These are phyloP conservation scores for Choreutis nemorana DNA, from an alignment of 2,888 invertebrate genomes.

Conservation along the genomic window DNA sequence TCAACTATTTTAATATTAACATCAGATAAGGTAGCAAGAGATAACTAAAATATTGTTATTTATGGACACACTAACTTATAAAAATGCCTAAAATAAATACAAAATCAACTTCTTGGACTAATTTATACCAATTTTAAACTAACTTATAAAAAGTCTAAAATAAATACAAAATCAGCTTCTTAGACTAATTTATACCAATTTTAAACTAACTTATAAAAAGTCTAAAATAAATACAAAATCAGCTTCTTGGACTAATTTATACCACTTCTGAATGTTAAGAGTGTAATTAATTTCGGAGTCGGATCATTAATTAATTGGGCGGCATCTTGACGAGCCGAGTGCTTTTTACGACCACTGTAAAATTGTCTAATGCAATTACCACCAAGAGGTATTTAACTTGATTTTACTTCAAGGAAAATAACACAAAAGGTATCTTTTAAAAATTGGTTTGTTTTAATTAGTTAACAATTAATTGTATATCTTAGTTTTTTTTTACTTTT, in stretches of 20 bases:
- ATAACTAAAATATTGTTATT: too few relatives aligned
- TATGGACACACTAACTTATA: too few relatives aligned
- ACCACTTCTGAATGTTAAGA: conserved; percentile 35
- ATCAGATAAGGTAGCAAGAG: too few relatives aligned
- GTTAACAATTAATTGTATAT: too few relatives aligned
- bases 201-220: too few relatives aligned
- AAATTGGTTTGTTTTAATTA: too few relatives aligned
- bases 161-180: conserved; percentile 22
- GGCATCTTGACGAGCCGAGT: conserved; percentile 36
- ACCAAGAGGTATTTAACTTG: too few relatives aligned
- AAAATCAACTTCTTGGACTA: conserved; percentile 20
- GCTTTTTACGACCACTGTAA: conserved; percentile 50
- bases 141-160: conserved; percentile 23
- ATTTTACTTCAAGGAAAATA: too few relatives aligned
- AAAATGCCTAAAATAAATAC: conserved; percentile 26
- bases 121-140: conserved; percentile 14
- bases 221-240: conserved; percentile 25
- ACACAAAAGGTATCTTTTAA: too few relatives aligned
- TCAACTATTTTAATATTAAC: too few relatives aligned
- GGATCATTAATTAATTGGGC: conserved; percentile 57
- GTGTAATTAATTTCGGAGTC: conserved; percentile 48
- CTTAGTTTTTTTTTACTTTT: too few relatives aligned
- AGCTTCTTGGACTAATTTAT: conserved; percentile 15
- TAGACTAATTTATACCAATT: conserved; percentile 18
- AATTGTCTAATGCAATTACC: conserved; percentile 28